phyloP scores from a whole-genome alignment of 2,888 invertebrate genomes.

The Xestia xanthographa region DNA sequence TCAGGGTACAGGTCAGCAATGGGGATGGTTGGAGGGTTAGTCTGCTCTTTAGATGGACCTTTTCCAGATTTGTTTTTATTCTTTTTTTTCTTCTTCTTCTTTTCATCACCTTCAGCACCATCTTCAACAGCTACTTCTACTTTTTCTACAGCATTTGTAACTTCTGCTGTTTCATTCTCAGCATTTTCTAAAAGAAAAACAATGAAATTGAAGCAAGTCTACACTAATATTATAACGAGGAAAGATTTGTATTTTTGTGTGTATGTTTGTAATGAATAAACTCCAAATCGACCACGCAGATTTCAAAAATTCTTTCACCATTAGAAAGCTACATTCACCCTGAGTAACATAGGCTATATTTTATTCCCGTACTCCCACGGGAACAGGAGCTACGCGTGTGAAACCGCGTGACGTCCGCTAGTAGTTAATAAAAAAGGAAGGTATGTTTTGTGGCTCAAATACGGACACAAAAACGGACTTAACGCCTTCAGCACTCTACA shows the following conservation, averaged over 20 bases:
- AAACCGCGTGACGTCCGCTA: no score
- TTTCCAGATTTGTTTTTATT: constrained; percentile 90
- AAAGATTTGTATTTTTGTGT: no score
- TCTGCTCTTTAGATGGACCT: constrained; percentile 90
- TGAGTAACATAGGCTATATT: no score
- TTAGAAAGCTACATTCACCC: no score
- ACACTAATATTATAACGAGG: no score
- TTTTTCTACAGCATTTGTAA: constrained; percentile 74
- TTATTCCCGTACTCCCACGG: no score
- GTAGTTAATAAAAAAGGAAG: not conserved
- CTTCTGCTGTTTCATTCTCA: constrained; percentile 69
- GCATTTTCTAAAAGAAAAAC: constrained; percentile 63
- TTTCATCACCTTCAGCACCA: constrained; percentile 88
- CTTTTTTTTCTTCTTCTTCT: constrained; percentile 93
- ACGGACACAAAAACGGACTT: not conserved
- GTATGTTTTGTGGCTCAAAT: not conserved
- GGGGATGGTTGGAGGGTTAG: constrained; percentile 96
- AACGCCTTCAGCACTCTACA: not conserved
- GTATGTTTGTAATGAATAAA: no score
- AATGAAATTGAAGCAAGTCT: not conserved
- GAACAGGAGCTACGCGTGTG: no score
- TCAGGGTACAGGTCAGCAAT: constrained; percentile 96
- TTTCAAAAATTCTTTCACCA: no score
- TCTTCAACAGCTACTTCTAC: constrained; percentile 84
- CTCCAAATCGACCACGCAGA: no score